Evolutionary conservation across 2,888 invertebrate genomes (phyloP), one percentile per base, ranked within the genome.

Genomic region (Aleiodes leptofemur): DNA sequence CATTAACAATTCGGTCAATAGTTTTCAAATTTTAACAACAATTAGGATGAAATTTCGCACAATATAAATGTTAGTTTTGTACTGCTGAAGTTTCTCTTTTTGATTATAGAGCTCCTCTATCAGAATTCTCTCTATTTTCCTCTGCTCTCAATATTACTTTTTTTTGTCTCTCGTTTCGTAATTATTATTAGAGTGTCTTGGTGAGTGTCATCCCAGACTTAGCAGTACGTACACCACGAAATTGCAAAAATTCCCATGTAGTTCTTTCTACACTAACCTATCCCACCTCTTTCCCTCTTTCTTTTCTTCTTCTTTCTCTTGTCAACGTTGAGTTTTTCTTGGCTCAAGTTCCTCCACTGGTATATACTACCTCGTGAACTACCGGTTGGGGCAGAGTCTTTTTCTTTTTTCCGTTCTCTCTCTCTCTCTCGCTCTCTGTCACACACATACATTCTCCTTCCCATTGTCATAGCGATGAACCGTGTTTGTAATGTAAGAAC

Each of bases 291-390:
- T 69, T 55, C 61, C 48, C 34, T 34, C 34, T 34, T 6, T 34
- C 73, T 68, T 14, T 56, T 13, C 16, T 61, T 56, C 29, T 43
- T 48, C 66, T 70, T 59, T 76, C 74, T 74, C 74, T 72, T 74
- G 73, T 73, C 77, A 66, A 70, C 34, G 43, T 38, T 64, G 48
- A 69, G 66, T 76, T 76, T 76, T 76, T 72, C 59, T 68, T 72
- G 70, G 59, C 72, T 76, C 55, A 76, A 69, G 56, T 76, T 64
- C 78, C 76, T 51, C 59, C 43, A 48, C 74, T 69, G 72, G 51
- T 68, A 73, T 72, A 68, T 77, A 74, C 76, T 77, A 75, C 57
- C 73, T 69, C 66, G 71, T 68, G 71, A 73, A 73, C 68, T 73
- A 73, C 74, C 74, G 57, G 57, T 56, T 69, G 74, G 72, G 59